Conservation (phyloP, 2,113 vertebrate genomes). For the Propithecus coquereli region DNA sequence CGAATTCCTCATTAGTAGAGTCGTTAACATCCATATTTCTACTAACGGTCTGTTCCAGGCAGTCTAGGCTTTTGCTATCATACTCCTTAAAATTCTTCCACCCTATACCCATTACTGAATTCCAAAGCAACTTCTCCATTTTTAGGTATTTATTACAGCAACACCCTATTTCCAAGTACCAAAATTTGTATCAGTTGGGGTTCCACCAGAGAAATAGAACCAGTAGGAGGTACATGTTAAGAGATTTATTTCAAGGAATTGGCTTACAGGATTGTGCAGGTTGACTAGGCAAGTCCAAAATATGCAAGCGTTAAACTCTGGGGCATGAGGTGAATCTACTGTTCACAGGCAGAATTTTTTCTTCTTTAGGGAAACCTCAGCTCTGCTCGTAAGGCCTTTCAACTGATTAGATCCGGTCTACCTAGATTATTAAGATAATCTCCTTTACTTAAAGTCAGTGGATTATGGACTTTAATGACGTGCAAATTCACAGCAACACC, state of each 20-base stretch:
- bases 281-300: background rate
- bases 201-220: background rate
- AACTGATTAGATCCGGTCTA: background rate
- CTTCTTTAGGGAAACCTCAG: background rate
- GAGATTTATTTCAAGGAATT: background rate
- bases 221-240: background rate
- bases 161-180: background rate
- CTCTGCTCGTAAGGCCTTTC: background rate
- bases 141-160: background rate
- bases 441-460: background rate
- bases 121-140: background rate
- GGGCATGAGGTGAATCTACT: background rate
- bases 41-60: background rate
- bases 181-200: background rate
- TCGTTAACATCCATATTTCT: background rate
- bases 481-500: background rate
- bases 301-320: background rate
- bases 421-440: background rate
- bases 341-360: background rate
- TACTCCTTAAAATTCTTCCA: background rate
- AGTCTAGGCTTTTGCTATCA: background rate
- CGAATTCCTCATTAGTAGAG: background rate
- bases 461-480: background rate
- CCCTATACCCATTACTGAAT: background rate
- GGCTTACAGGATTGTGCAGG: background rate